Evolutionary conservation across 2,797 vertebrate genomes (phyloP).

Genomic region (Spinus olivaceus): DNA sequence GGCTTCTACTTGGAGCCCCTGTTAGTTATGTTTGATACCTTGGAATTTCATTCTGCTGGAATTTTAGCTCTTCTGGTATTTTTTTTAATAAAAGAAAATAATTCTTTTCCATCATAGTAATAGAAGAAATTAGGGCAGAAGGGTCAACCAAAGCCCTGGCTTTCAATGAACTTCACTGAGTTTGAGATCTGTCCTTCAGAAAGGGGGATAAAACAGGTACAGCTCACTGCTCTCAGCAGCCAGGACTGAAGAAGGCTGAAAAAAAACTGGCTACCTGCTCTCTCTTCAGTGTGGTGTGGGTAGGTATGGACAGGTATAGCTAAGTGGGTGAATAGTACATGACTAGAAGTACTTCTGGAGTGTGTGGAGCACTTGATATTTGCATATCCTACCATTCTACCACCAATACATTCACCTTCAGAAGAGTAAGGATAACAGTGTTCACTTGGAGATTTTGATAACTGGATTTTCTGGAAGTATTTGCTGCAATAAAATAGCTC

Average conservation of each 20-base stretch:
- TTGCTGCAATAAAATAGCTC: background rate
- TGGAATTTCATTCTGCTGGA: background rate
- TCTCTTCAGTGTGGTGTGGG: background rate
- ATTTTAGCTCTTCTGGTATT: background rate
- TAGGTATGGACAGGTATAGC: no score
- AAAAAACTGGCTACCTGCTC: background rate
- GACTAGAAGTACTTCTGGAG: background rate
- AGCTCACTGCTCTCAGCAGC: background rate
- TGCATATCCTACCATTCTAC: background rate
- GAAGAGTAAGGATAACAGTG: background rate
- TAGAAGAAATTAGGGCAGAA: background rate
- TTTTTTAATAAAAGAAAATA: background rate
- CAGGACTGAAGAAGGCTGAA: background rate
- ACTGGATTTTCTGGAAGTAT: background rate
- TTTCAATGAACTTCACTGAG: background rate
- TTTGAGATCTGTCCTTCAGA: background rate
- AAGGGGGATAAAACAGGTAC: background rate
- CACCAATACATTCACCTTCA: background rate
- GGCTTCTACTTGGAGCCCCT: background rate
- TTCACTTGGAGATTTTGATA: background rate
- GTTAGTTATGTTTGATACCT: background rate
- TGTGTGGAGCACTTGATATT: background rate
- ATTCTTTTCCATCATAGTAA: background rate
- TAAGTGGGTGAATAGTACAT: background rate
- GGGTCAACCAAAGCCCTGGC: background rate